Evolutionary conservation across 2,888 invertebrate species (phyloP), one percentile per base, ranked within the genome.

Genomic region (Pristionchus entomophagus): DNA sequence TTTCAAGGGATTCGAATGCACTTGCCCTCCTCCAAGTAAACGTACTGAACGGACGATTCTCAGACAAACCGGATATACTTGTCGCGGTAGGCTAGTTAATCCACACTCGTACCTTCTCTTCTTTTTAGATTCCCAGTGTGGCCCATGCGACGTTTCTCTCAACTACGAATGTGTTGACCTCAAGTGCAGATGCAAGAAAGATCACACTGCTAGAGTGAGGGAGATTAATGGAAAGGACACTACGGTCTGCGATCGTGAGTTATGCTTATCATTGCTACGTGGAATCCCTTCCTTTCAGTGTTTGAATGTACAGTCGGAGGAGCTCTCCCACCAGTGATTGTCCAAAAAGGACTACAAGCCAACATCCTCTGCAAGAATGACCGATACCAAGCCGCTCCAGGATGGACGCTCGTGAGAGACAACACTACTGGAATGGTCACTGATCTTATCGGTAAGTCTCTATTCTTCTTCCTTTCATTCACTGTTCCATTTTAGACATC

Each of bases 91-190:
- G 56, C 22, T 17, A 3, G 26, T n/a, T n/a, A n/a, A n/a, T n/a
- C n/a, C n/a, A n/a, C n/a, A n/a, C 29, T 29, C 29, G 8, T 10
- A 38, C 6, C n/a, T 45, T 45, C 6, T 45, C 10, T 41, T 45
- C 45, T 14, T 45, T n/a, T 56, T 2, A 81, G 81, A 81, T 26
- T n/a, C 81, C 32, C 26, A 56, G 51, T 84, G 84, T 59, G 41
- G 26, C 12, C 19, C 45, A 1, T 85, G 85, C 19, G 35, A 29
- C 19, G 22, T 38, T 14, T 22, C 77, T 10, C 35, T 32, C 77
- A 78, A 78, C 45, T 85, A 78, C 78, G 85, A 85, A 29, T 85
- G 85, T 38, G 62, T 56, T 3, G 29, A 85, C 32, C 14, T 35
- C 29, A 41, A 41, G 19, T 85, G 85, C 45, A 26, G 22, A 17